Evolutionary conservation across 2,888 invertebrate species (phyloP), one percentile per base, ranked within the genome.

Genomic region (Cistogaster globosa): DNA sequence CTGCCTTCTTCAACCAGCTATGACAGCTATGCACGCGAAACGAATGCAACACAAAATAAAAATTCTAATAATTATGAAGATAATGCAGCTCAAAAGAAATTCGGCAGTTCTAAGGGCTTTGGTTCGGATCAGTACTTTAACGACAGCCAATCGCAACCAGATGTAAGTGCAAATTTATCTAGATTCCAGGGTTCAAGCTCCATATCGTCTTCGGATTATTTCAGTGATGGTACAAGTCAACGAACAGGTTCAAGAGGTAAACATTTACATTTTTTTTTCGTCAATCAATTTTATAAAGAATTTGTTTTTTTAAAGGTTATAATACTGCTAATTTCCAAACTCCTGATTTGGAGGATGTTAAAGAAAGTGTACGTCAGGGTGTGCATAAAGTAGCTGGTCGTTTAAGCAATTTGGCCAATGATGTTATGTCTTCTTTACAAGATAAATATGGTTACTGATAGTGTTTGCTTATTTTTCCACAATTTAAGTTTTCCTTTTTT

Each of bases 341-440:
- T 69, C 95, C 95, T 0, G 99, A 99, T 93, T 94, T 99, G 84
- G 97, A 98, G 88, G 99, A 99, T 90, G 98, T 99, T 53, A 97
- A 97, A 92, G 99, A 99, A 93, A 98, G 98, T 87, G 98, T 99
- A 48, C 96, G 97, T 89, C 97, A 98, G 91, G 99, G 99, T 83
- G 99, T 99, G 77, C 98, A 98, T 87, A 97, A 97, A 93, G 99
- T 99, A 86, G 99, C 99, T 69, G 99, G 98, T n/a, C 97, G 97
- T 90, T 93, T 99, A 86, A 98, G 99, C 89, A 97, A 96, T 87
- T 93, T 99, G 87, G 98, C 99, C 88, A 98, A 96, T 93, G 98
- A 98, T 89, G 96, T 99, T 22, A 98, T 98, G 94, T 96, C 96
- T 86, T 97, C 98, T 88, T 94, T 99, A 91, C 98, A 98, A 94